Evolutionary conservation across 2,888 invertebrate species (phyloP).

Genomic region (Tetragnatha montana): DNA sequence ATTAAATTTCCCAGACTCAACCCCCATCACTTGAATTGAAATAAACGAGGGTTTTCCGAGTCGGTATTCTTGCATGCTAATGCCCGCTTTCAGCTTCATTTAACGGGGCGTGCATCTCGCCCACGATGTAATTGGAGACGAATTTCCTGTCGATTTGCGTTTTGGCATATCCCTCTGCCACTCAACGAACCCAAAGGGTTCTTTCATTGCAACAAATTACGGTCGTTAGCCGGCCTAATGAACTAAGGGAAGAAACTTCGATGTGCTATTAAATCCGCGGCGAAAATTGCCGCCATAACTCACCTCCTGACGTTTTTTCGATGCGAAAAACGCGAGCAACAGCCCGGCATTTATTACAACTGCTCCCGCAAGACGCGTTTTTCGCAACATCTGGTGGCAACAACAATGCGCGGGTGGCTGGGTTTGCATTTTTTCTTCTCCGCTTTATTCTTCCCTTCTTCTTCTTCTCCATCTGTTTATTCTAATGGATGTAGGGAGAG

Average conservation of each 20-base stretch:
- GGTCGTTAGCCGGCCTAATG: conserved; percentile 57
- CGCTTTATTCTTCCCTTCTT: neutral
- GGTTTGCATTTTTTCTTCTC: conserved; percentile 21
- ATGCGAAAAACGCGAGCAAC: conserved; percentile 54
- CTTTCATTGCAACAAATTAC: conserved; percentile 46
- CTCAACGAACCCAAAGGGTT: conserved; percentile 14
- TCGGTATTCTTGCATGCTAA: neutral
- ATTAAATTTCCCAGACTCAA: neutral
- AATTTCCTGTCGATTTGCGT: conserved; percentile 4
- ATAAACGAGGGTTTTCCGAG: neutral
- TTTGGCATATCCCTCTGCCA: conserved; percentile 33
- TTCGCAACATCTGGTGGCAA: conserved; percentile 63
- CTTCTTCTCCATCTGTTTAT: conserved; percentile 5
- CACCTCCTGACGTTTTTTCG: conserved; percentile 68
- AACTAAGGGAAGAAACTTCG: conserved; percentile 59
- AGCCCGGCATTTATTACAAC: conserved; percentile 66
- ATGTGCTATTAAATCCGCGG: conserved; percentile 58
- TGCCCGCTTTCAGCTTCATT: neutral
- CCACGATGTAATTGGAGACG: conserved; percentile 6
- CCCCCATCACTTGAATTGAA: neutral
- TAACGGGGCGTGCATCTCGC: neutral
- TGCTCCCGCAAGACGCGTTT: conserved; percentile 31
- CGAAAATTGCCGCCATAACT: conserved; percentile 66
- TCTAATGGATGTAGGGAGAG: conserved; percentile 30
- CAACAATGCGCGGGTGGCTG: conserved; percentile 43